phyloP scores from a whole-genome alignment of 2,797 vertebrate species.

The Brachyalestes nurse region DNA sequence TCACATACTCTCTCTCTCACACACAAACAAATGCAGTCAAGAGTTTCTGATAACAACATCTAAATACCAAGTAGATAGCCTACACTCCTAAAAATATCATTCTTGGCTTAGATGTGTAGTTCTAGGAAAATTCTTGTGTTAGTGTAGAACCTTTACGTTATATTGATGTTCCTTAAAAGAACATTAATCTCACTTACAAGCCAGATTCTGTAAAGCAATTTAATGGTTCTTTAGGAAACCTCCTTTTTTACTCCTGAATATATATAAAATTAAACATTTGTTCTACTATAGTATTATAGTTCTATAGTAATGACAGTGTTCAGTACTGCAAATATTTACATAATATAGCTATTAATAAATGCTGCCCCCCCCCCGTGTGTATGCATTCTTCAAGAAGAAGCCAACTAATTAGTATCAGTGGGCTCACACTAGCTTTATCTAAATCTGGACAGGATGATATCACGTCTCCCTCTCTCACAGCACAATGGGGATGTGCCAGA shows the following conservation, averaged over 20 bases:
- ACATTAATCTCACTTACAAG: no score
- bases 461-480: slow-evolving; percentile 19
- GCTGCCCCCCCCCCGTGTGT: background rate
- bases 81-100: background rate
- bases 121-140: no score
- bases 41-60: background rate
- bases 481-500: background rate
- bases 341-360: slow-evolving; percentile 34
- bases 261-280: background rate
- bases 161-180: no score
- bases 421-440: slow-evolving; percentile 15
- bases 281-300: background rate
- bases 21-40: slow-evolving; percentile 6
- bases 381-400: slow-evolving; percentile 27
- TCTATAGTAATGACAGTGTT: no score
- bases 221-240: background rate
- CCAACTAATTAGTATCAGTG: slow-evolving; percentile 33
- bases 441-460: slow-evolving; percentile 41
- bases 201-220: no score
- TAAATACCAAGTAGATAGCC: background rate
- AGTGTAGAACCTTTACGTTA: no score
- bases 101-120: background rate
- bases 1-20: background rate
- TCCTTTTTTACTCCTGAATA: background rate
- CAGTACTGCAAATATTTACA: slow-evolving; percentile 15